Evolutionary conservation across 1,140 invertebrate species (phyloP).

Genomic region (Pantala flavescens): DNA sequence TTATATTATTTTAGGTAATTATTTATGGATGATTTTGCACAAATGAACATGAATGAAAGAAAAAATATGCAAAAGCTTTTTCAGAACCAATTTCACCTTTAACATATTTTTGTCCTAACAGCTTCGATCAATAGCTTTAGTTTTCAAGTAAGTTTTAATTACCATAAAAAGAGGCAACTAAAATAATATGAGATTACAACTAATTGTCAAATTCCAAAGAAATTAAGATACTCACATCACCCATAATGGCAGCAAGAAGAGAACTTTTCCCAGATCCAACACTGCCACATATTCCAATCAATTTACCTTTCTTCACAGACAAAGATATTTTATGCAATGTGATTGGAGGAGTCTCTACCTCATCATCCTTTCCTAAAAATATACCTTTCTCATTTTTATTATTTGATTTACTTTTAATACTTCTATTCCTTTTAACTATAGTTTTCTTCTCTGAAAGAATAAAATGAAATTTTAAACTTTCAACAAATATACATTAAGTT

Average conservation of each 20-base stretch:
- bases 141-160: too few relatives aligned
- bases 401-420: slow-evolving; percentile 9
- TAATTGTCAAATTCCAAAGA: too few relatives aligned
- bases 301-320: slow-evolving; percentile 24
- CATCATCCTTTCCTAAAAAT: slow-evolving; percentile 16
- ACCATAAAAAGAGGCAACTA: too few relatives aligned
- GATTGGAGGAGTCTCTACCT: not conserved
- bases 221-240: slow-evolving; percentile 29
- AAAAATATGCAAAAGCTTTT: too few relatives aligned
- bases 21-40: too few relatives aligned
- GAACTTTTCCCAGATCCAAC: slow-evolving; percentile 41
- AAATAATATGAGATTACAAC: too few relatives aligned
- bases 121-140: too few relatives aligned
- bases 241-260: slow-evolving; percentile 37
- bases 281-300: slow-evolving; percentile 38
- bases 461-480: not conserved
- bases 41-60: too few relatives aligned
- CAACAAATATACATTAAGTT: not conserved
- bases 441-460: not conserved
- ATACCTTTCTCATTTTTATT: slow-evolving; percentile 15
- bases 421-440: not conserved
- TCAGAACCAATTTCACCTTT: too few relatives aligned
- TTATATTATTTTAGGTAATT: too few relatives aligned
- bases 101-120: too few relatives aligned
- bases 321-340: slow-evolving; percentile 21